phyloP scores from a whole-genome alignment of 1,140 invertebrate genomes.

The Cotesia glomerata region DNA sequence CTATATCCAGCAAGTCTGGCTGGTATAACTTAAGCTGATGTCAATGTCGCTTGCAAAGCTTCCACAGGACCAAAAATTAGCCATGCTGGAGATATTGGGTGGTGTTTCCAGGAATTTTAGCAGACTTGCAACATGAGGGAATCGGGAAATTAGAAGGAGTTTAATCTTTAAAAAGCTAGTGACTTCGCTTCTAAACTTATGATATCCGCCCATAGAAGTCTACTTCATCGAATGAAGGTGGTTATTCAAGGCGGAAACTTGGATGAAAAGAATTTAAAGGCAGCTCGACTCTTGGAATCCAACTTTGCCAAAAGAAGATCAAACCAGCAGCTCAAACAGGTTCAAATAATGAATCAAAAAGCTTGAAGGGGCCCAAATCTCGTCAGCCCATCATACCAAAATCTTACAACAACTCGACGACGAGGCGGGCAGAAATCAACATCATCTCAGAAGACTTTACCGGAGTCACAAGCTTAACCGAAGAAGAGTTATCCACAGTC shows the following conservation, averaged over 20 bases:
- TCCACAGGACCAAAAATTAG: no score
- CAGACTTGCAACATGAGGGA: slow-evolving; percentile 30
- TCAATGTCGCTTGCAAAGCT: not conserved
- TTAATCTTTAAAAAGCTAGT: slow-evolving; percentile 28
- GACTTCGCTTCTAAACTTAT: slow-evolving; percentile 13
- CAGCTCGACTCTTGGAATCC: no score
- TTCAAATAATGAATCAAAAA: no score
- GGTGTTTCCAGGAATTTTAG: slow-evolving; percentile 18
- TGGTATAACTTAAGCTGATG: not conserved
- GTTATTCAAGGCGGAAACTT: slow-evolving; percentile 26
- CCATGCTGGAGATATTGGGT: slow-evolving; percentile 8
- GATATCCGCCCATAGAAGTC: slow-evolving; percentile 21
- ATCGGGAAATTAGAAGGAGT: slow-evolving; percentile 21
- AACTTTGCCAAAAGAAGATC: no score
- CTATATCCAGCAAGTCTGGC: slow-evolving; percentile 10
- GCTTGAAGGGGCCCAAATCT: slow-evolving; percentile 25
- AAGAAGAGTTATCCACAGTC: not conserved
- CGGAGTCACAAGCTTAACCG: not conserved
- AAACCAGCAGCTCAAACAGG: no score
- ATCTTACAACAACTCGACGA: not conserved
- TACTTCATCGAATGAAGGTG: slow-evolving; percentile 17
- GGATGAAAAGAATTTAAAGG: slow-evolving; percentile 25
- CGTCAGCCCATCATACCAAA: not conserved
- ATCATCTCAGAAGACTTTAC: not conserved
- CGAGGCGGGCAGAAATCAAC: slow-evolving; percentile 9